These are phyloP conservation scores for Gallinago nigripennis DNA, from an alignment of 2,797 vertebrate species.

Conservation along the genomic window DNA sequence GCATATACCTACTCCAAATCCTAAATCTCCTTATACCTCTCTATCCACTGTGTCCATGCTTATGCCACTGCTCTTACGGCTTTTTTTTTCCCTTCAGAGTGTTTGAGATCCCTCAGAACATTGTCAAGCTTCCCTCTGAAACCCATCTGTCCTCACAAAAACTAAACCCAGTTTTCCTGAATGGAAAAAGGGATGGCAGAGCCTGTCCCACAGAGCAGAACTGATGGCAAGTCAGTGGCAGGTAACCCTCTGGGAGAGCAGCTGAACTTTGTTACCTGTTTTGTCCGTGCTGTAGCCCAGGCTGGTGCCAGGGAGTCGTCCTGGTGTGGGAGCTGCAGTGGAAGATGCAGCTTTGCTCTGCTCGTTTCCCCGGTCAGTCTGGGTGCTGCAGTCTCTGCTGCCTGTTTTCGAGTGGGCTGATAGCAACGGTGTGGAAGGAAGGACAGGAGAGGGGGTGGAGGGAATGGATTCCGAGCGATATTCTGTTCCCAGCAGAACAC, in stretches of 20 bases:
- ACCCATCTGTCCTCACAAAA: neutral
- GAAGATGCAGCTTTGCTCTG: conserved; percentile 77
- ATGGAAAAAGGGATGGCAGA: neutral
- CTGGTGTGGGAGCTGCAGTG: conserved; percentile 71
- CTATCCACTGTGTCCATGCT: neutral
- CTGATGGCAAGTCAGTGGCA: neutral
- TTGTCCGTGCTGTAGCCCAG: conserved; percentile 88
- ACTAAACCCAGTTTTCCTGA: neutral
- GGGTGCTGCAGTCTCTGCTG: conserved; percentile 96
- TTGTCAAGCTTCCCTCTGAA: neutral
- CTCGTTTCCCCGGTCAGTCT: conserved; percentile 90
- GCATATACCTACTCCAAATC: neutral
- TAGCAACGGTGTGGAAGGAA: conserved; percentile 86
- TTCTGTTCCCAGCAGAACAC: conserved; percentile 92
- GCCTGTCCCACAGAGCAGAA: neutral
- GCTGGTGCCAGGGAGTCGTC: conserved; percentile 82
- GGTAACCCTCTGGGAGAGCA: neutral
- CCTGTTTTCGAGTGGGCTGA: conserved; percentile 92
- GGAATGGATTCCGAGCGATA: conserved; percentile 91
- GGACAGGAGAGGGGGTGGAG: conserved; percentile 92
- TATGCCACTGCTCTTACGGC: neutral
- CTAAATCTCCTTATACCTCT: neutral
- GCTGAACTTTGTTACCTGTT: conserved; percentile 77
- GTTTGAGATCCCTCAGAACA: neutral
- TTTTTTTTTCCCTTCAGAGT: neutral